Conservation (phyloP, 2,113 vertebrate genomes). For the Trochalopteron elliotii region DNA sequence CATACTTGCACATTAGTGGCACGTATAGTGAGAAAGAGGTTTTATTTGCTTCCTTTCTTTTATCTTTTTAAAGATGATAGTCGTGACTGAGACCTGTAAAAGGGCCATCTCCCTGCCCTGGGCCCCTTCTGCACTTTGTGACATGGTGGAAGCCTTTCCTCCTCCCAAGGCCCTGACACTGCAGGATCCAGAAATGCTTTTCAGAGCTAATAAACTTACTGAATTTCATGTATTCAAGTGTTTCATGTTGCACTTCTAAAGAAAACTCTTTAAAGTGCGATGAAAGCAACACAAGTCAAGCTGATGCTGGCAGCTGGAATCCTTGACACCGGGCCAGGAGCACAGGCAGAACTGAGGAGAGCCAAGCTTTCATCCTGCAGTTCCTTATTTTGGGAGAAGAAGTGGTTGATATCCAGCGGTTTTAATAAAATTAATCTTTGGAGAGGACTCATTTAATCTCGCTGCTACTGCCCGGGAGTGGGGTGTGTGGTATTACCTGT, state of each 20-base stretch:
- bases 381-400: background rate
- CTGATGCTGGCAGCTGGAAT: conserved; percentile 18
- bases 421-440: background rate
- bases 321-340: background rate
- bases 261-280: background rate
- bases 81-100: background rate
- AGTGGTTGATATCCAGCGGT: background rate
- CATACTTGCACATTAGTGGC: background rate
- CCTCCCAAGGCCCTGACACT: background rate
- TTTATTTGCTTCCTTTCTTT: background rate
- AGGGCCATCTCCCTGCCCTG: background rate
- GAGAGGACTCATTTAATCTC: background rate
- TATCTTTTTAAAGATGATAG: background rate
- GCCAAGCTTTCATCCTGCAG: background rate
- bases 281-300: conserved; percentile 27
- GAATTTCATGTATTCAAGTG: background rate
- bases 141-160: background rate
- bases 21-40: background rate
- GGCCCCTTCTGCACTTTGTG: background rate
- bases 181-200: background rate
- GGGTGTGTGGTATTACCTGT: background rate
- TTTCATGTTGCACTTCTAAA: conserved; percentile 10
- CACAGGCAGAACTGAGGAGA: background rate
- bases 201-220: background rate
- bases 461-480: background rate